Evolutionary conservation across 2,797 vertebrate species (phyloP).

Genomic region (Oreonectes daqikongensis): DNA sequence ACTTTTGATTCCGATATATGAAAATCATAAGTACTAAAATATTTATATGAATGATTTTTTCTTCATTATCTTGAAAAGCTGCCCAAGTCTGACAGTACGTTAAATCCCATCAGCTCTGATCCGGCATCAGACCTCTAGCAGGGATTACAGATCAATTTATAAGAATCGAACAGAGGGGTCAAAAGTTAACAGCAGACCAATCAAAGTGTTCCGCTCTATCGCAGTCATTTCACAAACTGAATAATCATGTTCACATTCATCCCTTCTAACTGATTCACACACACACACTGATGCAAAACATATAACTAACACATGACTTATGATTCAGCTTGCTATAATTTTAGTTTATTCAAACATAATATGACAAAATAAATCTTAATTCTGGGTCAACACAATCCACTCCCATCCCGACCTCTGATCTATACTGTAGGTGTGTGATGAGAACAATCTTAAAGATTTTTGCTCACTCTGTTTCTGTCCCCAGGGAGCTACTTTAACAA

Average conservation of each 20-base stretch:
- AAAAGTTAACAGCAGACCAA: conserved; percentile 54
- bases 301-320: neutral
- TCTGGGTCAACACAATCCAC: conserved; percentile 47
- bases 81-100: neutral
- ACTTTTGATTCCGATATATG: neutral
- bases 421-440: conserved; percentile 25
- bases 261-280: conserved; percentile 14
- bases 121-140: conserved; percentile 1
- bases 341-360: neutral
- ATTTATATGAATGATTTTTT: neutral
- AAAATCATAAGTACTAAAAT: neutral
- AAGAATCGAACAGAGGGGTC: conserved; percentile 51
- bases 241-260: conserved; percentile 50
- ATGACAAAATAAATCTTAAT: conserved; percentile 24
- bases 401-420: neutral
- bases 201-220: conserved; percentile 47
- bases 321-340: neutral
- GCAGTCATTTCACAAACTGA: conserved; percentile 54
- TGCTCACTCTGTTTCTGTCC: conserved; percentile 12
- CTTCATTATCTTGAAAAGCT: neutral
- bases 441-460: conserved; percentile 27
- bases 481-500: conserved; percentile 54
- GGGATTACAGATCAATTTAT: conserved; percentile 51
- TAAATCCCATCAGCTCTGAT: neutral
- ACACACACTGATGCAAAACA: conserved; percentile 4